These are phyloP conservation scores for Nestor notabilis DNA, from an alignment of 2,113 vertebrate species.

Conservation along the genomic window DNA sequence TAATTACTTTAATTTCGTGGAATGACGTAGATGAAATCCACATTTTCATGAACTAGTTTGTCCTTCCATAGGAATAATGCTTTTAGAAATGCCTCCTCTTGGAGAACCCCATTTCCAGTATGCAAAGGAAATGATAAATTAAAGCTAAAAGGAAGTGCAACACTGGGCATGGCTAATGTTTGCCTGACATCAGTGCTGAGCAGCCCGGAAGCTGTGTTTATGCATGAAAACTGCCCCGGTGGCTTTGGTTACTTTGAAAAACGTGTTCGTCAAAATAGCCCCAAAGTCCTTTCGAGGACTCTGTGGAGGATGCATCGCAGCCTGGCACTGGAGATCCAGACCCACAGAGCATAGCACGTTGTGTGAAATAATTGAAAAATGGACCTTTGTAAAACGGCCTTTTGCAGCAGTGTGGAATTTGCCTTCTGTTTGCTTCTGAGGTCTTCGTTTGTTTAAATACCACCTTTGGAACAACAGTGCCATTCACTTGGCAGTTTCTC, in stretches of 20 bases:
- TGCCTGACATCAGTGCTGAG: neutral
- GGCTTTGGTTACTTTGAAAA: neutral
- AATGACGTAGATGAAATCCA: neutral
- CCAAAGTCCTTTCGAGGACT: neutral
- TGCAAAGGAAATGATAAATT: neutral
- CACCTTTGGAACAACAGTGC: neutral
- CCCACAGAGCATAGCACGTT: neutral
- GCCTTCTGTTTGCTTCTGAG: slow-evolving; percentile 25
- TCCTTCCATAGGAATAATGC: neutral
- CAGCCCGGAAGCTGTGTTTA: neutral
- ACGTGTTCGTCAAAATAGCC: neutral
- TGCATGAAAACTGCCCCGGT: neutral
- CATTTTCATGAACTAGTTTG: neutral
- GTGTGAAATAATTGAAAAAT: neutral
- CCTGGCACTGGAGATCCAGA: neutral
- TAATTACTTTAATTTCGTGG: neutral
- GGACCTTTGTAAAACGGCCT: neutral
- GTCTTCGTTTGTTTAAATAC: slow-evolving; percentile 14
- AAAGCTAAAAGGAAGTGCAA: neutral
- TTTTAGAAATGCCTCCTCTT: neutral
- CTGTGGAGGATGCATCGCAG: neutral
- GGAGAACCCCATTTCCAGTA: neutral
- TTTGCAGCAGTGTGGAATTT: neutral
- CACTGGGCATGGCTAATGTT: neutral
- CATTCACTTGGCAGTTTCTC: neutral